Base-by-base conservation (phyloP, 2,888 invertebrate genomes). In the Tachina grossa region DNA sequence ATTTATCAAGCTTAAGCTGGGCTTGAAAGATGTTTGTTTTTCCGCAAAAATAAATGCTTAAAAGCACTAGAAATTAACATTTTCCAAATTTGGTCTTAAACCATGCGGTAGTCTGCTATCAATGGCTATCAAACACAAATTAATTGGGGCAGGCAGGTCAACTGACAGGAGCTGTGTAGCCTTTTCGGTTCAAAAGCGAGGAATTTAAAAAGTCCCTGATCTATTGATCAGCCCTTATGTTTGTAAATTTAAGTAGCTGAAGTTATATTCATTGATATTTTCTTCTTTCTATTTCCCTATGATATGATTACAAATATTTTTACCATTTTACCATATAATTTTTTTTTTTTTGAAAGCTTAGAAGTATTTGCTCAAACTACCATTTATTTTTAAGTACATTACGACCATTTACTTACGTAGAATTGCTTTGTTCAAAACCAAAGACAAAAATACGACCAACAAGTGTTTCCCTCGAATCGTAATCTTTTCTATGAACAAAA, bases 331-430 rank as follows among this genome's bases (percentile, higher is more conserved):
- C n/a, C 16, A 43, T 13, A 45, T 43, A 9, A 43, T 59, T 49
- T 59, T 14, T n/a, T n/a, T n/a, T 53, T 14, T 78, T 14, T 13
- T 74, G 14, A 41, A 53, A 39, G 16, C 47, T 76, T 57, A 43
- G 51, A 71, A 80, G 75, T 59, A 76, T 75, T 71, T 80, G 79
- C 69, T 66, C 69, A 75, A 80, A 68, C 75, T 84, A 66, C 69
- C 75, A 79, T 80, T 80, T 75, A 84, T 45, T 78, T 81, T 65
- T 76, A 74, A 80, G 84, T 51, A 59, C 72, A 76, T 80, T 76
- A 31, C 31, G 6, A 31, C 31, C 31, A 76, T 74, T 65, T 69
- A 71, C 63, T 65, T 71, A 47, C 11, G 75, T 65, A 75, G 69
- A 66, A 31, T 59, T 79, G 84, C 80, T 41, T 49, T 57, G 49